Evolutionary conservation across 2,113 vertebrate genomes (phyloP).

Genomic region (Oxyura jamaicensis): DNA sequence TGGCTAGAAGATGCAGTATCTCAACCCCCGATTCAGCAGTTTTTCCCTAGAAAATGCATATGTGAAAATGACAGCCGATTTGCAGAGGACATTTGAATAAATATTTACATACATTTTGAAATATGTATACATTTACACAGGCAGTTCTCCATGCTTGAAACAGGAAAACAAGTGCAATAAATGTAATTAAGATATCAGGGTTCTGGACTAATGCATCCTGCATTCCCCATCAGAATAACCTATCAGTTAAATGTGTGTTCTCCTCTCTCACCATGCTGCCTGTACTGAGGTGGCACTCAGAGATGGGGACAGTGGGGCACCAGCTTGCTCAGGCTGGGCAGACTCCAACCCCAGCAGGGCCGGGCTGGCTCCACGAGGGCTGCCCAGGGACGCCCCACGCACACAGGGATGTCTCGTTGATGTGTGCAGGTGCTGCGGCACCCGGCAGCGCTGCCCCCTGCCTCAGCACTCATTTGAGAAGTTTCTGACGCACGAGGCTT

Average conservation of each 20-base stretch:
- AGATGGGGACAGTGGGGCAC: neutral
- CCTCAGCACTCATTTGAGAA: neutral
- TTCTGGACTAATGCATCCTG: neutral
- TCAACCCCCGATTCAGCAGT: neutral
- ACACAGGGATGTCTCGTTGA: rapidly evolving
- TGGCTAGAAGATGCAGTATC: neutral
- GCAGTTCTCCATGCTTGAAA: neutral
- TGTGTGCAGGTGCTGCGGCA: neutral
- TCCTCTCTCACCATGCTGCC: rapidly evolving
- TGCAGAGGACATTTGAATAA: neutral
- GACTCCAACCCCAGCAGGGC: too few species aligned
- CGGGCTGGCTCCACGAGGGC: too few species aligned
- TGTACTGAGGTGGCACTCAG: rapidly evolving
- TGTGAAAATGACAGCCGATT: neutral
- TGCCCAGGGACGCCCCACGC: too few species aligned
- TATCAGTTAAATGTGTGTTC: rapidly evolving
- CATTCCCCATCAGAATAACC: neutral
- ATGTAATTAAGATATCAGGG: neutral
- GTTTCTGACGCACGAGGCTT: neutral
- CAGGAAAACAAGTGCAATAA: neutral
- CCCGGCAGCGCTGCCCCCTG: neutral
- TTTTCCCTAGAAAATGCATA: neutral
- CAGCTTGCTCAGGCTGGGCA: rapidly evolving
- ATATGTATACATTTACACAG: neutral
- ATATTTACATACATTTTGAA: neutral